Evolutionary conservation across 2,113 vertebrate genomes (phyloP).

Genomic region (Tragulus kanchil): DNA sequence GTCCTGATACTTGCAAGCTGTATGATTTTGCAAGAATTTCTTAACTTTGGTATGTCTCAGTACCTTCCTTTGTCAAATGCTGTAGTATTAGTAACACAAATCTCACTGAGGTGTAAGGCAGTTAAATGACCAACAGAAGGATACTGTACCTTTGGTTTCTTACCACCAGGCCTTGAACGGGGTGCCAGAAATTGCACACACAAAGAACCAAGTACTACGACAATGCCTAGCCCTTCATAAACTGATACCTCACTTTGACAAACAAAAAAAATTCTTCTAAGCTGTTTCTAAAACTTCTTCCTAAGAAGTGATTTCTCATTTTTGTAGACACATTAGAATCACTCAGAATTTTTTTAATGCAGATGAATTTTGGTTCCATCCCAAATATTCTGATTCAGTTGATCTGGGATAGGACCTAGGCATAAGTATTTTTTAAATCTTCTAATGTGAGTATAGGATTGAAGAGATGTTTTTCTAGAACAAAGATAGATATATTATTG

Average conservation of each 20-base stretch:
- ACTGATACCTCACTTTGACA: not conserved
- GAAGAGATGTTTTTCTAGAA: not conserved
- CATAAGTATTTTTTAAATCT: constrained; percentile 28
- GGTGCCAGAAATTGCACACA: not conserved
- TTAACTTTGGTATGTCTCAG: not conserved
- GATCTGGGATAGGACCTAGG: not conserved
- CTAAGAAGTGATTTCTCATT: not conserved
- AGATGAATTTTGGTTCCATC: not conserved
- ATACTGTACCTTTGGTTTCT: not conserved
- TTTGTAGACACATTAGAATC: not conserved
- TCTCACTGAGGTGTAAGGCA: not conserved
- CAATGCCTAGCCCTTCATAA: not conserved
- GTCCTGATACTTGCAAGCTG: not conserved
- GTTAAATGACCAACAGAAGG: not conserved
- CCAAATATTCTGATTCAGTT: constrained; percentile 24
- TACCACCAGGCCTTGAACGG: not conserved
- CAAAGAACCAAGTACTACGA: not conserved
- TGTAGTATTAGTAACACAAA: too few relatives aligned
- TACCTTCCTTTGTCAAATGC: not conserved
- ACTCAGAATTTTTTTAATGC: not conserved
- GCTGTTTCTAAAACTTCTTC: not conserved
- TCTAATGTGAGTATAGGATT: not conserved
- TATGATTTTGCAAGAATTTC: not conserved
- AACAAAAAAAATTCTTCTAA: not conserved
- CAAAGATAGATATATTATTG: not conserved